phyloP scores from a whole-genome alignment of 2,113 vertebrate species.

The Phoxinus phoxinus region DNA sequence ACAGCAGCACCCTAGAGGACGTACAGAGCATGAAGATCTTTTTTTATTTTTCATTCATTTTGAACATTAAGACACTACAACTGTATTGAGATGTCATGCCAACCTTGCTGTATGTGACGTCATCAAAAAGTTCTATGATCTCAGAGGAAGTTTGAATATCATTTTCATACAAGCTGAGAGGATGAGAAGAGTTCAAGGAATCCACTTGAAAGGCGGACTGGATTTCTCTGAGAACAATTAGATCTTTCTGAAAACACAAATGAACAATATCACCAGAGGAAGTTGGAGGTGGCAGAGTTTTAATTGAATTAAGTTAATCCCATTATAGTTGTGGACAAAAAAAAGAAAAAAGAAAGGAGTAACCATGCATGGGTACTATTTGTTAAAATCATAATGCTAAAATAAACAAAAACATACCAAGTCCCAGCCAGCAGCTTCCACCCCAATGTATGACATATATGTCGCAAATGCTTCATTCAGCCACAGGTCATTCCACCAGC shows the following conservation, averaged over 20 bases:
- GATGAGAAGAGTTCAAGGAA: constrained; percentile 68
- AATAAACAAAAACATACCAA: constrained; percentile 74
- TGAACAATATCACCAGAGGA: neutral
- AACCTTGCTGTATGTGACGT: constrained; percentile 75
- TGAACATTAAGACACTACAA: neutral
- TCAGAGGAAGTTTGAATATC: constrained; percentile 53
- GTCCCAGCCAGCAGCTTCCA: constrained; percentile 74
- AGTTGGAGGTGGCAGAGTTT: neutral
- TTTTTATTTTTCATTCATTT: neutral
- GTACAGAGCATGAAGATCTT: neutral
- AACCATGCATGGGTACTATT: no score
- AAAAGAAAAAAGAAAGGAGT: neutral
- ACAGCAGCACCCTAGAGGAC: constrained; percentile 68
- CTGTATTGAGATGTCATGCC: neutral
- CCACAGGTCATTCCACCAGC: constrained; percentile 95
- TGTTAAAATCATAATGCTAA: constrained; percentile 1
- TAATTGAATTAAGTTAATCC: neutral
- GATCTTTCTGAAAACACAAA: constrained; percentile 63
- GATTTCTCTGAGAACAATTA: constrained; percentile 52
- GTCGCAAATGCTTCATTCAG: constrained; percentile 92
- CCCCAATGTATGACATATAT: constrained; percentile 81
- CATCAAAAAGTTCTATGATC: constrained; percentile 67
- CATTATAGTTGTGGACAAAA: neutral
- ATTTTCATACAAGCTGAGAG: constrained; percentile 58
- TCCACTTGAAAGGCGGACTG: constrained; percentile 66